A percentile compares a stretch with the other conserved stretches of the same genome.
phyloP scores from a whole-genome alignment of 2,888 invertebrate genomes.

The Conops quadrifasciatus region DNA sequence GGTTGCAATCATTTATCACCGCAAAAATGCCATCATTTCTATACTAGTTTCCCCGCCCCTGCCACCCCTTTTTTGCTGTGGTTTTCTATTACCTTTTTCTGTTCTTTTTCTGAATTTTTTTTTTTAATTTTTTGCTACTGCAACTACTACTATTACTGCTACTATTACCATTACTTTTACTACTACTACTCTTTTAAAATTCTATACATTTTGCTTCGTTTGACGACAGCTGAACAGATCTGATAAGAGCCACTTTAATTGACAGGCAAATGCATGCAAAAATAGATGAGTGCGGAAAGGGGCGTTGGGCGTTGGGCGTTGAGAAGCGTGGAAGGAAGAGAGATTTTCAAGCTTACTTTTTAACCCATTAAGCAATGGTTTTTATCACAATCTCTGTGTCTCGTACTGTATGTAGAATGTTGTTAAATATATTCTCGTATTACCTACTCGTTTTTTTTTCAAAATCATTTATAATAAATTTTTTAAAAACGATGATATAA shows the following conservation, averaged over 20 bases:
- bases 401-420: too few species aligned
- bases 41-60: not conserved
- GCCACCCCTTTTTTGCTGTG: too few species aligned
- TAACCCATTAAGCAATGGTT: too few species aligned
- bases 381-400: too few species aligned
- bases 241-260: slow-evolving; percentile 24
- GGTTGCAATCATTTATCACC: slow-evolving; percentile 30
- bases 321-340: too few species aligned
- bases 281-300: not conserved
- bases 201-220: too few species aligned
- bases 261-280: slow-evolving; percentile 17
- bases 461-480: not conserved
- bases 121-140: slow-evolving; percentile 17
- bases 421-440: not conserved
- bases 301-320: too few species aligned
- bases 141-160: too few species aligned
- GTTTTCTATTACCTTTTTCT: slow-evolving; percentile 8
- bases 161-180: too few species aligned
- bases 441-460: not conserved
- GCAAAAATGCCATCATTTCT: slow-evolving; percentile 24
- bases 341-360: too few species aligned
- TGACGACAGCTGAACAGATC: slow-evolving; percentile 29
- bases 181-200: too few species aligned
- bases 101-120: not conserved
- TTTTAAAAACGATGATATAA: not conserved